Base-by-base conservation (phyloP, 2,888 invertebrate species). In the Ochropleura plecta region DNA sequence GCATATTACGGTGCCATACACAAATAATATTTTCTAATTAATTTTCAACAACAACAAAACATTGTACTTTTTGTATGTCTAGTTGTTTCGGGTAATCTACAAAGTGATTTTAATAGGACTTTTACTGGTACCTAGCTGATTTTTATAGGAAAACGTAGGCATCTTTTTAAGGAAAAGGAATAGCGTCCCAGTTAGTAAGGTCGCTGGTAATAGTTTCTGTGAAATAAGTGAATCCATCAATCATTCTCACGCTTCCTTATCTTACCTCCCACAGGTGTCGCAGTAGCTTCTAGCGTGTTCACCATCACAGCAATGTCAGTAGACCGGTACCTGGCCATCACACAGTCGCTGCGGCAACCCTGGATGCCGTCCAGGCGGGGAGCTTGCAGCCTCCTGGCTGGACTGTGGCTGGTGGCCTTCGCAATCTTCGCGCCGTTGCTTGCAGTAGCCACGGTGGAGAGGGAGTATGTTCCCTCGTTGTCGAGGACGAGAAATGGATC, bases 261-360 rank as follows among this genome's bases (percentile, higher is more conserved):
- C 7, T 62, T 40, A 14, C 12, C n/a, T 7, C 0, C 18, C 4
- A 1, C 94, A 98, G 98, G 98, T 72, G 97, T 98, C 46, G 97
- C 98, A n/a, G 98, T 98, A 5, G 97, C 98, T 0, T 97, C 98
- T 0, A 98, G 98, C 88, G 97, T 98, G 68, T 98, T 98, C 91
- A 98, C 98, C 0, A 98, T 98, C 86, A 98, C 98, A 1, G 97
- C 98, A 0, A 98, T 98, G 97, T 98, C 98, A 8, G 97, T 98
- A 75, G 98, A 98, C 92, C 97, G 98, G 70, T 98, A 97, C 87
- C 92, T 98, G 73, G 98, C 98, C 70, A 98, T 98, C 90, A 97
- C 98, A 48, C 98, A 98, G 90, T 98, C 98, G 0, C 97, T 98
- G 83, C 97, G 97, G 0, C 97, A 98, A 85, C 97, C 98, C 44